These are phyloP conservation scores for Ctenosaura bakeri DNA, from an alignment of 2,797 vertebrate species.

Conservation along the genomic window DNA sequence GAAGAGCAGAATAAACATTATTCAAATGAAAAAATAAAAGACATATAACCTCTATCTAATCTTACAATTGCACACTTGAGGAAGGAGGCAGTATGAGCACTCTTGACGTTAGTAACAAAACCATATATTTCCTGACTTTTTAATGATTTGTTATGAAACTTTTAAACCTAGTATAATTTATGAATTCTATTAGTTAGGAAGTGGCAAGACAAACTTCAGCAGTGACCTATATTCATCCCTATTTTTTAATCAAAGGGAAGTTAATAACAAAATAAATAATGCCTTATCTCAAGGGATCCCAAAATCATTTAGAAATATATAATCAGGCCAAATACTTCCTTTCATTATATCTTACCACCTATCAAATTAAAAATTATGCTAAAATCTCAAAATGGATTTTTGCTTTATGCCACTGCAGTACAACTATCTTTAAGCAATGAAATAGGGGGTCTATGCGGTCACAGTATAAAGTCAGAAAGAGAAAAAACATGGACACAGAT, in stretches of 20 bases:
- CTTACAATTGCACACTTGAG: constrained; percentile 9
- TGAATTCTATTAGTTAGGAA: constrained; percentile 26
- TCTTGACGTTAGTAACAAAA: neutral
- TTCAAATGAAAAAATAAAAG: neutral
- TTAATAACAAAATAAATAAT: constrained; percentile 67
- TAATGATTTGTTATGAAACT: constrained; percentile 11
- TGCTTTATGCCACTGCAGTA: constrained; percentile 20
- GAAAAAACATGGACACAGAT: neutral
- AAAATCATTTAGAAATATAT: constrained; percentile 38
- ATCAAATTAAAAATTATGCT: neutral
- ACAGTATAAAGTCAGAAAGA: neutral
- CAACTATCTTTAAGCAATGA: neutral
- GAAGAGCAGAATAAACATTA: neutral
- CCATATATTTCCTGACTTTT: neutral
- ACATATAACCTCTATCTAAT: neutral
- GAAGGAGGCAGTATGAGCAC: neutral
- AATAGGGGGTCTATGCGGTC: neutral
- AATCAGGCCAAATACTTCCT: constrained; percentile 51
- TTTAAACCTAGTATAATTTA: constrained; percentile 9
- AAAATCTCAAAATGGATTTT: neutral
- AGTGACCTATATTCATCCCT: constrained; percentile 60
- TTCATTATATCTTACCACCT: constrained; percentile 47
- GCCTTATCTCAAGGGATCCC: constrained; percentile 50
- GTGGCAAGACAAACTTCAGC: constrained; percentile 13
- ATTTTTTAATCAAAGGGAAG: constrained; percentile 65